A percentile compares a stretch with the other conserved stretches of the same genome.
phyloP scores from a whole-genome alignment of 2,797 vertebrate genomes.

The Myripristis murdjan region DNA sequence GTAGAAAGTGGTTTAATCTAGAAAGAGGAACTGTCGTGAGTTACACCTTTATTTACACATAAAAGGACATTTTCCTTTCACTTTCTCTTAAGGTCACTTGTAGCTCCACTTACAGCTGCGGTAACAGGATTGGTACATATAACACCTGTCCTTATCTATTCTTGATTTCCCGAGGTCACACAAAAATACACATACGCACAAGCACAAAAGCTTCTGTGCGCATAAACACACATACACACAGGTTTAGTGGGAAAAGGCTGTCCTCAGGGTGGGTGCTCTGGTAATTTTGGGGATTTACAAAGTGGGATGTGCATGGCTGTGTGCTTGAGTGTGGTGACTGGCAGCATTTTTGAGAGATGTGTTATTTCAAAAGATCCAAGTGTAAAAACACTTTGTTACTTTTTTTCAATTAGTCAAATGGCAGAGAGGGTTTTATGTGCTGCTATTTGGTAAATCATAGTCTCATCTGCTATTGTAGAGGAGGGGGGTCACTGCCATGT shows the following conservation, averaged over 20 bases:
- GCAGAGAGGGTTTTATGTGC: neutral
- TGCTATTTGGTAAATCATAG: neutral
- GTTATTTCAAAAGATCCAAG: neutral
- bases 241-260: neutral
- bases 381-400: neutral
- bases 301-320: neutral
- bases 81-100: slow-evolving; percentile 3
- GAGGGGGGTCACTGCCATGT: too few relatives aligned
- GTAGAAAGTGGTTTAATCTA: neutral
- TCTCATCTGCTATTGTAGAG: neutral
- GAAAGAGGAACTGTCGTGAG: slow-evolving; percentile 4
- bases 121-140: neutral
- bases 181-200: neutral
- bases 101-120: slow-evolving; percentile 4
- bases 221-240: neutral
- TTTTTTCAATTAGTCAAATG: neutral
- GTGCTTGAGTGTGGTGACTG: neutral
- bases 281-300: slow-evolving; percentile 27
- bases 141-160: slow-evolving; percentile 9
- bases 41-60: neutral
- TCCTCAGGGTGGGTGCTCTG: neutral
- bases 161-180: neutral
- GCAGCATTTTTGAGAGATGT: too few relatives aligned
- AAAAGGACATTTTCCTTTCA: slow-evolving; percentile 2
- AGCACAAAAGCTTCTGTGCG: neutral